phyloP scores from a whole-genome alignment of 2,888 invertebrate species.

The Dusona sp. region DNA sequence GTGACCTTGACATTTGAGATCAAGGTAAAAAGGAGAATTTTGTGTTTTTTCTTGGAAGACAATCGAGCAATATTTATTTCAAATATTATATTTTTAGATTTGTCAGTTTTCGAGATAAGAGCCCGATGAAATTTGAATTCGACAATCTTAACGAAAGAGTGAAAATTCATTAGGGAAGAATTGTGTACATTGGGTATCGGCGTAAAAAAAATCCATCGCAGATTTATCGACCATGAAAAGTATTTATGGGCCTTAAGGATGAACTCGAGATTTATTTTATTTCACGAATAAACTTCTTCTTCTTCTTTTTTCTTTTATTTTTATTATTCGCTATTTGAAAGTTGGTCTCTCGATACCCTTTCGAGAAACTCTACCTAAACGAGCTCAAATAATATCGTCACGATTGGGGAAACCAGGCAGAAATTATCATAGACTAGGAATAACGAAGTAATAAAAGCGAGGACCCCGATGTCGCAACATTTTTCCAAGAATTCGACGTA shows the following conservation, averaged over 20 bases:
- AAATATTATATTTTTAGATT: neutral
- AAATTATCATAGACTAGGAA: slow-evolving; percentile 4
- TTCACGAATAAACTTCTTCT: neutral
- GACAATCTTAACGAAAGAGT: neutral
- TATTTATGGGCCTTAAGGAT: neutral
- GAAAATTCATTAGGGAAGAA: neutral
- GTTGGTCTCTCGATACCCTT: slow-evolving; percentile 20
- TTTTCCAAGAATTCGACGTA: slow-evolving; percentile 42
- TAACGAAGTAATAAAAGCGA: slow-evolving; percentile 8
- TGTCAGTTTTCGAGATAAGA: neutral
- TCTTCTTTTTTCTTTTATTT: neutral
- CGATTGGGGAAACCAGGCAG: neutral
- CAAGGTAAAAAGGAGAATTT: neutral
- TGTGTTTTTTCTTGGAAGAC: neutral
- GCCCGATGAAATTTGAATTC: neutral
- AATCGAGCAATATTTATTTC: neutral
- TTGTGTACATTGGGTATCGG: neutral
- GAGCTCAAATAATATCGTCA: slow-evolving; percentile 13
- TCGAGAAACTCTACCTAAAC: slow-evolving; percentile 34
- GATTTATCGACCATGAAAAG: slow-evolving; percentile 3
- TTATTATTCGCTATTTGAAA: neutral
- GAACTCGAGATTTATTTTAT: neutral
- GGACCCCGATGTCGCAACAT: slow-evolving; percentile 46
- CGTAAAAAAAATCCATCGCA: neutral
- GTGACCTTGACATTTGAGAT: slow-evolving; percentile 6